Percentiles rank a stretch among this genome's conserved stretches.
Evolutionary conservation across 2,888 invertebrate genomes (phyloP).

Genomic region (Tipula lateralis): DNA sequence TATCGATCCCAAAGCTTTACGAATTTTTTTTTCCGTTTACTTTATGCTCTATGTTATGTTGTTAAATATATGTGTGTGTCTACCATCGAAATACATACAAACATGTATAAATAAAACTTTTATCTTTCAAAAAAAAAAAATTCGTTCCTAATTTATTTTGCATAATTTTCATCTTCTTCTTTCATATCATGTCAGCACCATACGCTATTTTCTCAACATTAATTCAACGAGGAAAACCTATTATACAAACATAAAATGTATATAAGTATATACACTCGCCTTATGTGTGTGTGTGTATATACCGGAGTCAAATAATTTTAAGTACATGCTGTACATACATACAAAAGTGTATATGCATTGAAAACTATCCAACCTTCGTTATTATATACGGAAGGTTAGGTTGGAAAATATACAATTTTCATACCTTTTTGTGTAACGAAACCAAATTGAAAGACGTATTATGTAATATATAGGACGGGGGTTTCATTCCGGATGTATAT

Average conservation of each 20-base stretch:
- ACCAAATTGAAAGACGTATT: not conserved
- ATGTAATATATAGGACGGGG: not conserved
- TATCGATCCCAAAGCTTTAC: slow-evolving; percentile 1
- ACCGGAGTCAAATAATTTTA: not conserved
- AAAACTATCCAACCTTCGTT: not conserved
- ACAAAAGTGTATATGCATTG: not conserved
- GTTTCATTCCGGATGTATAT: not conserved
- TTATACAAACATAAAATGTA: not conserved
- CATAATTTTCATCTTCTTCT: slow-evolving; percentile 19
- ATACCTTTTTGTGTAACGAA: not conserved
- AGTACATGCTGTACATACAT: not conserved
- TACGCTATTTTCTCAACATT: slow-evolving; percentile 11
- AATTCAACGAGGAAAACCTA: not conserved
- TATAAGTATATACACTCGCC: not conserved
- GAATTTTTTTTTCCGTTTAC: not conserved
- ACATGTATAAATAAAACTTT: not conserved
- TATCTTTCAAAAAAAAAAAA: not conserved
- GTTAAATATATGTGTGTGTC: not conserved
- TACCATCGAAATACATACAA: not conserved
- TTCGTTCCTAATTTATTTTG: not conserved
- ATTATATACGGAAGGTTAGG: not conserved
- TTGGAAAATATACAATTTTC: not conserved
- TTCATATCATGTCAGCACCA: not conserved
- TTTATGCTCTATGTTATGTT: not conserved
- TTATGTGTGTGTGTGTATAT: too few relatives aligned